A percentile compares a stretch with the other conserved stretches of the same genome.
phyloP scores from a whole-genome alignment of 2,797 vertebrate species.

The Cyclura pinguis region DNA sequence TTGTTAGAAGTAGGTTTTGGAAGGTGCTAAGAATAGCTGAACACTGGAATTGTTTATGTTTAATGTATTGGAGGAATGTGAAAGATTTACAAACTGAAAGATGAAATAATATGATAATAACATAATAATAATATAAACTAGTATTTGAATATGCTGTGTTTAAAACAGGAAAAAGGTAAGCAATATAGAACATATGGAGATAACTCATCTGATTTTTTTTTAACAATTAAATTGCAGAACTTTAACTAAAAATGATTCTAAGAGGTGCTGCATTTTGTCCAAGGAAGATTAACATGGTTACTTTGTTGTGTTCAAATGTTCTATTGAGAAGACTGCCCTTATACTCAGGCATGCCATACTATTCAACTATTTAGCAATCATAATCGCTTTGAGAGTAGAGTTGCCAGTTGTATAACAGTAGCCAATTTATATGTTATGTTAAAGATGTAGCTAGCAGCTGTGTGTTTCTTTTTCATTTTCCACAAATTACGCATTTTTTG shows the following conservation, averaged over 20 bases:
- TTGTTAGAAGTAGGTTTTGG: conserved; percentile 77
- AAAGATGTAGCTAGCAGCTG: too few species aligned
- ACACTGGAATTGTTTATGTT: conserved; percentile 73
- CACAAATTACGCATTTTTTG: too few species aligned
- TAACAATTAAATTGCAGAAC: neutral
- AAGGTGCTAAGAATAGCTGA: conserved; percentile 76
- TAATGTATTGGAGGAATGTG: conserved; percentile 60
- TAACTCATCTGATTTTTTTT: neutral
- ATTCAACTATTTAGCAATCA: neutral
- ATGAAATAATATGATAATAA: neutral
- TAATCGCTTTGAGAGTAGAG: neutral
- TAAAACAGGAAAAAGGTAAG: conserved; percentile 12
- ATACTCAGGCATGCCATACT: neutral
- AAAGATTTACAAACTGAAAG: conserved; percentile 64
- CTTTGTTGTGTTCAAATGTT: neutral
- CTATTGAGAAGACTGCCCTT: neutral
- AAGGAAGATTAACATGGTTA: neutral
- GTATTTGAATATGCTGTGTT: neutral
- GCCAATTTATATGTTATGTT: neutral
- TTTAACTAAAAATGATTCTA: neutral
- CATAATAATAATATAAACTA: too few species aligned
- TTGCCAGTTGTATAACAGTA: neutral
- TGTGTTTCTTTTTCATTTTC: too few species aligned
- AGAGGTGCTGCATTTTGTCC: neutral
- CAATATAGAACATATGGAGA: neutral